phyloP scores from a whole-genome alignment of 2,113 vertebrate species.

The Anthoscopus minutus region DNA sequence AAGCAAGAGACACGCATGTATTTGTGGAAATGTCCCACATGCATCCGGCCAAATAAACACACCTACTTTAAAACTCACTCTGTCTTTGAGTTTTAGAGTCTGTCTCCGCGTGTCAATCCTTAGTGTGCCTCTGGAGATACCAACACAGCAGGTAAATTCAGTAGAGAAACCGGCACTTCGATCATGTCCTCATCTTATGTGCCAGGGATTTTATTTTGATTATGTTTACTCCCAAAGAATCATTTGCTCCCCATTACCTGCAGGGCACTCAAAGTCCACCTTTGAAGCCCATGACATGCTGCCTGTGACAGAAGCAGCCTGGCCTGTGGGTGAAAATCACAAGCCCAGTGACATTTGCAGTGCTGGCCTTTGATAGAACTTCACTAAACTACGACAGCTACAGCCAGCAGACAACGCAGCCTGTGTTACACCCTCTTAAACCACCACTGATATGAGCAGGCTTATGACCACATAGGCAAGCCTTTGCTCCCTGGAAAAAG shows the following conservation, averaged over 20 bases:
- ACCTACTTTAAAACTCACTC: too few species aligned
- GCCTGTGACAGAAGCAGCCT: not conserved
- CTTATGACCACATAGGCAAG: not conserved
- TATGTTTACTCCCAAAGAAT: not conserved
- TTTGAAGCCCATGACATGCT: not conserved
- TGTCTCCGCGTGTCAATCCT: too few species aligned
- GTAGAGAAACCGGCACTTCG: not conserved
- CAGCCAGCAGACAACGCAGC: not conserved
- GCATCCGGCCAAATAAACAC: too few species aligned
- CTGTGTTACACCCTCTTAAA: not conserved
- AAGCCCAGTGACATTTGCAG: not conserved
- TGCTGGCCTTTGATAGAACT: not conserved
- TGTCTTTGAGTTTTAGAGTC: too few species aligned
- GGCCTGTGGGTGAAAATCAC: not conserved
- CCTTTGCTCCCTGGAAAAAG: not conserved
- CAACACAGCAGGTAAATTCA: fast-evolving
- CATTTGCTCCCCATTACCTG: not conserved
- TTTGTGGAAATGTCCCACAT: too few species aligned
- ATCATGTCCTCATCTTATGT: fast-evolving
- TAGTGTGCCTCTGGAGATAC: not conserved
- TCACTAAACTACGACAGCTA: not conserved
- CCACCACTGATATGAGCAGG: not conserved
- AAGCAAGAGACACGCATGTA: too few species aligned
- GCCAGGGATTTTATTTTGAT: not conserved
- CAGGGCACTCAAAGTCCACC: not conserved